Evolutionary conservation across 2,113 vertebrate species (phyloP).

Genomic region (Cettia cetti): DNA sequence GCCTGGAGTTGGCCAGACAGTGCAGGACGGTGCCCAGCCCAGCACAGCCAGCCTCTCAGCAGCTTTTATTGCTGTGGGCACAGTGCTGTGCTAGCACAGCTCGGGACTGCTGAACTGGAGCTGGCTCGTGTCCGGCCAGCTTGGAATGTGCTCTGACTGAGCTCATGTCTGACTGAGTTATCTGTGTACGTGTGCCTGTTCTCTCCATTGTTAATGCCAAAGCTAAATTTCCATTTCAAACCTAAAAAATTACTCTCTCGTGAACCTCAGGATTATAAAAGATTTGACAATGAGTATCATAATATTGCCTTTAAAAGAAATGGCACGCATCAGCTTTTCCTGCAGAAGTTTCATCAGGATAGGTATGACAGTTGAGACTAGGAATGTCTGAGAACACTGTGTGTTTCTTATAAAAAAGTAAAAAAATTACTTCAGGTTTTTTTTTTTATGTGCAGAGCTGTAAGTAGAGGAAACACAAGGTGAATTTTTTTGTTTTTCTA

Average conservation of each 20-base stretch:
- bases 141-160: slow-evolving; percentile 33
- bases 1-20: slow-evolving; percentile 45
- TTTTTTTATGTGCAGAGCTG: background rate
- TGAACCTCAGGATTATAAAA: background rate
- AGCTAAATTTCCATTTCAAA: slow-evolving; percentile 17
- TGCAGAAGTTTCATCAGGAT: background rate
- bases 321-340: background rate
- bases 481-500: background rate
- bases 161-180: slow-evolving; percentile 57
- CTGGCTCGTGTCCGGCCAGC: slow-evolving; percentile 3
- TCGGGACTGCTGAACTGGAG: background rate
- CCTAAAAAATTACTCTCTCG: background rate
- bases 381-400: background rate
- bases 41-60: background rate
- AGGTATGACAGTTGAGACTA: background rate
- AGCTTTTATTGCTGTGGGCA: slow-evolving; percentile 30
- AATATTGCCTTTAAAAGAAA: background rate
- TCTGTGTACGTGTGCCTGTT: slow-evolving; percentile 6
- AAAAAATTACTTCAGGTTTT: background rate
- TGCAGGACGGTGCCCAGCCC: background rate
- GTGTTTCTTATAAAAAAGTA: background rate
- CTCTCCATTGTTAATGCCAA: slow-evolving; percentile 20
- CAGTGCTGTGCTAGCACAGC: background rate
- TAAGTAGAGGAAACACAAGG: background rate
- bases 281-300: background rate